A percentile compares a stretch with the other conserved stretches of the same genome.
Conservation (phyloP, 2,797 vertebrate genomes). For the Acanthis flammea region DNA sequence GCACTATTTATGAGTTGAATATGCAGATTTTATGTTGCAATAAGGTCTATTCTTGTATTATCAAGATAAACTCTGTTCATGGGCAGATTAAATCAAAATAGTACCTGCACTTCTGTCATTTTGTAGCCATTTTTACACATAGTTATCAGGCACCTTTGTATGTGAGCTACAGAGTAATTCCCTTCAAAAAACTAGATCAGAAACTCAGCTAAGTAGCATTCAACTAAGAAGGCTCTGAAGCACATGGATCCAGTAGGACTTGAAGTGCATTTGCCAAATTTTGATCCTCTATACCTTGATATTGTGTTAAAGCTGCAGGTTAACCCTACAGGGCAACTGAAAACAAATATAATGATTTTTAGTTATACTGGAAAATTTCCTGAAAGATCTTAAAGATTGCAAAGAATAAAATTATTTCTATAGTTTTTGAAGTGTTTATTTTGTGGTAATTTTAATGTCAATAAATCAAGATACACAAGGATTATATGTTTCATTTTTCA, state of each 20-base stretch:
- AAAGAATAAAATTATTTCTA: neutral
- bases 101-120: neutral
- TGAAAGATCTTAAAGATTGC: neutral
- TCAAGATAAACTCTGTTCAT: neutral
- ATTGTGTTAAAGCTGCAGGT: neutral
- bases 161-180: neutral
- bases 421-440: neutral
- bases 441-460: neutral
- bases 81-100: neutral
- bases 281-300: neutral
- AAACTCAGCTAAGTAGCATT: neutral
- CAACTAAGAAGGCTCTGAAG: neutral
- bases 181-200: neutral
- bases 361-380: neutral
- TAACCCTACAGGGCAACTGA: neutral
- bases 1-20: conserved; percentile 31
- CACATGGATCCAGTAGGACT: neutral
- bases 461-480: neutral
- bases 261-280: neutral
- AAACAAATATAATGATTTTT: neutral
- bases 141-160: neutral
- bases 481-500: neutral
- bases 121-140: neutral
- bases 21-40: neutral
- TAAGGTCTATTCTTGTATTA: neutral